Base-by-base conservation (phyloP, 2,113 vertebrate species). In the Xenus cinereus region DNA sequence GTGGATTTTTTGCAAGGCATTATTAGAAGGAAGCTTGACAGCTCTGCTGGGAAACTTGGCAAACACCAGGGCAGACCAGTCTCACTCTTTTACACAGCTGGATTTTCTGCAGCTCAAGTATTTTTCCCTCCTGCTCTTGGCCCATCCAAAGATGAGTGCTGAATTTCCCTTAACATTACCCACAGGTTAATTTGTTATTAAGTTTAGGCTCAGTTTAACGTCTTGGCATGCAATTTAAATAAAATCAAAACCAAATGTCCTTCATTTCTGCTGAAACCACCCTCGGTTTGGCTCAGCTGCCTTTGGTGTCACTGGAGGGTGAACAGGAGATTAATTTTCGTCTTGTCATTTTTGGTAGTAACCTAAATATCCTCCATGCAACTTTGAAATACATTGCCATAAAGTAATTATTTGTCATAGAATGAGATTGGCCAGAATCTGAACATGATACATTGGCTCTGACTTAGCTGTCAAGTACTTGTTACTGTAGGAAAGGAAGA, bases 131-230 rank as follows among this genome's bases (percentile, higher is more conserved):
- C 75, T 93, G 77, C 76, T 95, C 62, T 89, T 93, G 86, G 95
- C 92, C 89, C 87, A 91, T 95, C 84, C 63, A 87, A 95, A 96
- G 89, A 95, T 91, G 95, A 97, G 92, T 90, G 89, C 92, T 93
- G 91, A 93, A 92, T 97, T 97, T 94, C 90, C 91, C 84, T 92
- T 89, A 95, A 84, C 77, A 57, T 88, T 94, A 91, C 79, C 95
- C 95, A 94, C 82, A 92, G 93, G 93, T 96, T 96, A 96, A 95
- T 95, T 94, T 96, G 82, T 95, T 97, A 92, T 97, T 92, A 96
- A 93, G 62, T 82, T 95, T 96, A 96, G 81, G 96, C 92, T 85
- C 84, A 95, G 93, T 96, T 94, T 87, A 97, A 96, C 81, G 86
- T 95, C 93, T 94, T 95, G 95, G 94, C 96, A 28, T 45, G n/a